phyloP scores from a whole-genome alignment of 2,888 invertebrate species.

The Parapristionchus giblindavisi region DNA sequence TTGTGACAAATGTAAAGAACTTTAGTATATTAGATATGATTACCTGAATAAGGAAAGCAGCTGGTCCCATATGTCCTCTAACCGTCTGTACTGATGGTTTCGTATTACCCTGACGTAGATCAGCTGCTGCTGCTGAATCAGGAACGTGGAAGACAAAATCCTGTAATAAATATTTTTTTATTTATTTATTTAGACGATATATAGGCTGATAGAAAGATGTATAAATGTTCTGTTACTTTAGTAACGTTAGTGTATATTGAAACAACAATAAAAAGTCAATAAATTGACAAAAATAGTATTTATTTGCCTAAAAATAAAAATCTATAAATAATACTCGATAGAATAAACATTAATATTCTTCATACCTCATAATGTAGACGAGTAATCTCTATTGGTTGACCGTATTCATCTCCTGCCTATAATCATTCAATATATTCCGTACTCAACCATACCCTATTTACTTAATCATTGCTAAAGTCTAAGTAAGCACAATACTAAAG shows the following conservation, averaged over 20 bases:
- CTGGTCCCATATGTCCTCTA: conserved; percentile 87
- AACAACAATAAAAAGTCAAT: too few relatives aligned
- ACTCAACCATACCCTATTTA: background rate
- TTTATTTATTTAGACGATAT: too few relatives aligned
- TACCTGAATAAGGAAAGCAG: conserved; percentile 85
- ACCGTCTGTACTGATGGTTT: conserved; percentile 78
- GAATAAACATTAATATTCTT: too few relatives aligned
- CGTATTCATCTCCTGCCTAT: conserved; percentile 56
- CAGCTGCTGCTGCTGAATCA: conserved; percentile 81
- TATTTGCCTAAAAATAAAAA: too few relatives aligned
- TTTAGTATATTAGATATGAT: too few relatives aligned
- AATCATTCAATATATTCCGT: background rate
- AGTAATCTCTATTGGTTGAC: conserved; percentile 67
- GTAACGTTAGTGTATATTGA: too few relatives aligned
- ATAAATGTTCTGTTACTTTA: too few relatives aligned
- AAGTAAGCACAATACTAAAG: background rate
- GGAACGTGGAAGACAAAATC: conserved; percentile 73
- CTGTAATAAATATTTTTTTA: too few relatives aligned
- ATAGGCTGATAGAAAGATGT: too few relatives aligned
- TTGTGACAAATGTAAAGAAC: too few relatives aligned
- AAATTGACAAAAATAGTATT: too few relatives aligned
- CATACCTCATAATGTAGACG: conserved; percentile 60
- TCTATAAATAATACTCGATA: too few relatives aligned
- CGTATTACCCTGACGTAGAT: conserved; percentile 82
- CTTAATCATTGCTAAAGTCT: background rate